These are phyloP conservation scores for Nomada ruficornis DNA, from an alignment of 2,888 invertebrate genomes.

Conservation along the genomic window DNA sequence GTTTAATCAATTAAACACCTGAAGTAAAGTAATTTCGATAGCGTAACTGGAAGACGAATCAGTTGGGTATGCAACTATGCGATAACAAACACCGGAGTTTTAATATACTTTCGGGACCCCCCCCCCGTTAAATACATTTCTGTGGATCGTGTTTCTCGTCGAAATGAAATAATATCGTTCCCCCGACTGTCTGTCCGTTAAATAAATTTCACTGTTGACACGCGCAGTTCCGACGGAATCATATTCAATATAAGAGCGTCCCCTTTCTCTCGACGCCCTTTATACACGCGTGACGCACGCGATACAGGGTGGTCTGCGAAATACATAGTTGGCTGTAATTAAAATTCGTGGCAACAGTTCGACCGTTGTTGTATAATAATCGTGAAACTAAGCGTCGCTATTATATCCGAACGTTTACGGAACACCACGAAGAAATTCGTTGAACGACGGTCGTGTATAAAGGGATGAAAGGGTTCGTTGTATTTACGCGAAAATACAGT, in stretches of 20 bases:
- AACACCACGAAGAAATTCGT: neutral
- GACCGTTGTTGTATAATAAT: neutral
- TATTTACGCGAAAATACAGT: no score
- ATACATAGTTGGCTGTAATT: constrained; percentile 36
- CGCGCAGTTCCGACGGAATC: constrained; percentile 13
- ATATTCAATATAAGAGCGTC: constrained; percentile 35
- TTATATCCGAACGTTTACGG: constrained; percentile 1
- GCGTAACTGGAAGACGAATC: no score
- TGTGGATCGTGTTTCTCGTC: neutral
- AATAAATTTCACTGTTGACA: constrained; percentile 42
- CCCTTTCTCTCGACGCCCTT: constrained; percentile 32
- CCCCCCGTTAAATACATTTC: neutral
- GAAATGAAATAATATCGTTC: neutral
- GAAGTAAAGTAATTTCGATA: no score
- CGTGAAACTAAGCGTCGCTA: neutral
- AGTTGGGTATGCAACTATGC: no score
- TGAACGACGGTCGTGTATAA: neutral
- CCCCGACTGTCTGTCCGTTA: neutral
- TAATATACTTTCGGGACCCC: neutral
- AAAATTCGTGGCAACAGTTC: constrained; percentile 46
- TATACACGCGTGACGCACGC: constrained; percentile 26
- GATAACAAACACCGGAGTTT: neutral
- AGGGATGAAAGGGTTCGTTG: neutral
- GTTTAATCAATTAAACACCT: no score
- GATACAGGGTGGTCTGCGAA: neutral